Percentiles rank a stretch among this genome's conserved stretches.
These are phyloP conservation scores for Cheumatopsyche charites DNA, from an alignment of 1,140 invertebrate genomes.

Conservation along the genomic window DNA sequence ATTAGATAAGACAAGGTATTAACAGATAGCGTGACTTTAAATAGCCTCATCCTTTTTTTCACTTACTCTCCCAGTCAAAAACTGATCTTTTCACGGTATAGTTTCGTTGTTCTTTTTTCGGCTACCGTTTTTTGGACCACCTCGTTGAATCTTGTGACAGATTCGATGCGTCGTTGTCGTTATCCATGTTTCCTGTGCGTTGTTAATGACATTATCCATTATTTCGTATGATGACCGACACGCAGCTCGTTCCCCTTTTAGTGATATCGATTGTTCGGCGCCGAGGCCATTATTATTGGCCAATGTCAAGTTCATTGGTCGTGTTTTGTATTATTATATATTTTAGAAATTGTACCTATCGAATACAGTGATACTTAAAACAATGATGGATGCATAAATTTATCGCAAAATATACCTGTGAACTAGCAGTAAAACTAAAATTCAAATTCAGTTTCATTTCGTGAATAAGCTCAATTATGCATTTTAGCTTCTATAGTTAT, in stretches of 20 bases:
- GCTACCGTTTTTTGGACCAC: not conserved
- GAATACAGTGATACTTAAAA: too few species aligned
- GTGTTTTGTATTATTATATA: not conserved
- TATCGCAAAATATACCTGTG: too few species aligned
- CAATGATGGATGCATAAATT: too few species aligned
- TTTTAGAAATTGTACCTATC: too few species aligned
- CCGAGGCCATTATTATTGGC: not conserved
- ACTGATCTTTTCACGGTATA: not conserved
- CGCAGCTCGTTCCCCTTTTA: not conserved
- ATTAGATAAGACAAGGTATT: too few species aligned
- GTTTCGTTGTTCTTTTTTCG: not conserved
- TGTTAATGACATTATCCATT: slow-evolving; percentile 22
- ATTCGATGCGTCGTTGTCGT: slow-evolving; percentile 8
- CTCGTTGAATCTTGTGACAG: slow-evolving; percentile 13
- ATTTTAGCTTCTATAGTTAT: not conserved
- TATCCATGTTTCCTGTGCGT: slow-evolving; percentile 15
- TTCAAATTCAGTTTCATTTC: not conserved
- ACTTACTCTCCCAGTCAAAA: not conserved
- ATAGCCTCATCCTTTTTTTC: too few species aligned
- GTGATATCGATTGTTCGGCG: not conserved
- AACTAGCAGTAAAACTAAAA: too few species aligned
- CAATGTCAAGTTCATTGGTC: slow-evolving; percentile 11
- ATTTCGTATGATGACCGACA: not conserved
- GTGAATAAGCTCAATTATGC: slow-evolving; percentile 9
- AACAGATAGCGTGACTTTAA: too few species aligned